These are phyloP conservation scores for Thrips palmi DNA, from an alignment of 1,140 invertebrate species.

Conservation along the genomic window DNA sequence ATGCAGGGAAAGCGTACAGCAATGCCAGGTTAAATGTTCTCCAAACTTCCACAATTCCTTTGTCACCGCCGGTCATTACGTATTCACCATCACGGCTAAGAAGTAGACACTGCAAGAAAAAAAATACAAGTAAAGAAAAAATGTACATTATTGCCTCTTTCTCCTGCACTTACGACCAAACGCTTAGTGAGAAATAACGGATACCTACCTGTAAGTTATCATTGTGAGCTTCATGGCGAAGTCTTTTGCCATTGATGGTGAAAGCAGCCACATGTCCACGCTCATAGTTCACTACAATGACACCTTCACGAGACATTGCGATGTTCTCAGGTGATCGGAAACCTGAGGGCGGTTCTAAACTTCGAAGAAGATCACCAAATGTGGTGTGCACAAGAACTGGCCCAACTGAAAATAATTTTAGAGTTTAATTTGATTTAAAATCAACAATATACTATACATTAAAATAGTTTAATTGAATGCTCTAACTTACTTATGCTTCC, in stretches of 20 bases:
- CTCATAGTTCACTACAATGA: conserved; percentile 87
- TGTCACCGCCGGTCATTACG: conserved; percentile 88
- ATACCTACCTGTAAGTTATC: conserved; percentile 76
- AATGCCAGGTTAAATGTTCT: conserved; percentile 91
- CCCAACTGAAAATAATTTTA: conserved; percentile 11
- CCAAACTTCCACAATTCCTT: conserved; percentile 95
- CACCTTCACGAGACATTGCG: conserved; percentile 87
- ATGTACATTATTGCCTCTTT: no score
- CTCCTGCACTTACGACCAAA: no score
- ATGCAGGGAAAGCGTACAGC: conserved; percentile 91
- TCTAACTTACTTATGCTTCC: conserved; percentile 71
- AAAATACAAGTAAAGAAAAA: background rate
- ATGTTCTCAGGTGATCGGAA: conserved; percentile 80
- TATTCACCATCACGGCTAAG: conserved; percentile 96
- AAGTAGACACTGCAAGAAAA: conserved; percentile 60
- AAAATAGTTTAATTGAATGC: conserved; percentile 7
- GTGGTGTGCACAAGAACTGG: conserved; percentile 76
- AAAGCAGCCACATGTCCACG: conserved; percentile 80
- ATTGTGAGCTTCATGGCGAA: conserved; percentile 78
- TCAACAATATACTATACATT: no score
- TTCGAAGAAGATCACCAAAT: conserved; percentile 91
- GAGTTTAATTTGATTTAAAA: no score
- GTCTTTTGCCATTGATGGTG: conserved; percentile 76
- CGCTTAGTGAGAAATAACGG: conserved; percentile 9
- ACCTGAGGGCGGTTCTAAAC: conserved; percentile 59